phyloP scores from a whole-genome alignment of 1,140 invertebrate species.

The Drosophila carrolli region DNA sequence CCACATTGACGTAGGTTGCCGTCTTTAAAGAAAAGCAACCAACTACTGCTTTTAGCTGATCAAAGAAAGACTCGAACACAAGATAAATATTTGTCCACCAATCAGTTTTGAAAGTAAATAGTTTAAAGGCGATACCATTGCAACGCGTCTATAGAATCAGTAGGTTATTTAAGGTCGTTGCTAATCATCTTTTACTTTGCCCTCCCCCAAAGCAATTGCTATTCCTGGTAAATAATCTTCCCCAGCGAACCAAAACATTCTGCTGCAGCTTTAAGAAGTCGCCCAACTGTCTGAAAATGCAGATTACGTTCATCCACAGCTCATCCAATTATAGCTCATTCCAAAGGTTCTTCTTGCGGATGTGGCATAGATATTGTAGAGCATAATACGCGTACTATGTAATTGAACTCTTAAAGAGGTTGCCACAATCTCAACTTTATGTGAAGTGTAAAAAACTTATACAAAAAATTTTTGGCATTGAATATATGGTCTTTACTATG shows the following conservation, averaged over 20 bases:
- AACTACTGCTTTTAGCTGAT: conserved; percentile 22
- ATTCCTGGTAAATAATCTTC: conserved; percentile 15
- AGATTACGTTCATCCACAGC: conserved; percentile 35
- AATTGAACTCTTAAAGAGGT: background rate
- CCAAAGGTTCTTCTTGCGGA: conserved; percentile 35
- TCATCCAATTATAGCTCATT: conserved; percentile 37
- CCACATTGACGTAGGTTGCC: conserved; percentile 40
- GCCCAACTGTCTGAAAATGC: conserved; percentile 47
- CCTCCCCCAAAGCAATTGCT: background rate
- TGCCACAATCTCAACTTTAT: background rate
- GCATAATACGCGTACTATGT: background rate
- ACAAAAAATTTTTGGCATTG: too few relatives aligned
- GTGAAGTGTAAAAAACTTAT: too few relatives aligned
- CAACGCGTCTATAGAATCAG: conserved; percentile 2
- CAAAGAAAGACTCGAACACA: conserved; percentile 23
- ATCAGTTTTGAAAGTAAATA: conserved; percentile 28
- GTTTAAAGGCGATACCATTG: conserved; percentile 6
- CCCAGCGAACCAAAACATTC: conserved; percentile 1
- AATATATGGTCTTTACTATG: too few relatives aligned
- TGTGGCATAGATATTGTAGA: conserved; percentile 34
- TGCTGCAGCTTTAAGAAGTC: conserved; percentile 27
- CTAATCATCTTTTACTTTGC: conserved; percentile 18
- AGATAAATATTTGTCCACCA: conserved; percentile 21
- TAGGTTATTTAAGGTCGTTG: conserved; percentile 42
- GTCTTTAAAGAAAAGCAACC: conserved; percentile 14